phyloP scores from a whole-genome alignment of 1,140 invertebrate genomes.

The Ips nitidus region DNA sequence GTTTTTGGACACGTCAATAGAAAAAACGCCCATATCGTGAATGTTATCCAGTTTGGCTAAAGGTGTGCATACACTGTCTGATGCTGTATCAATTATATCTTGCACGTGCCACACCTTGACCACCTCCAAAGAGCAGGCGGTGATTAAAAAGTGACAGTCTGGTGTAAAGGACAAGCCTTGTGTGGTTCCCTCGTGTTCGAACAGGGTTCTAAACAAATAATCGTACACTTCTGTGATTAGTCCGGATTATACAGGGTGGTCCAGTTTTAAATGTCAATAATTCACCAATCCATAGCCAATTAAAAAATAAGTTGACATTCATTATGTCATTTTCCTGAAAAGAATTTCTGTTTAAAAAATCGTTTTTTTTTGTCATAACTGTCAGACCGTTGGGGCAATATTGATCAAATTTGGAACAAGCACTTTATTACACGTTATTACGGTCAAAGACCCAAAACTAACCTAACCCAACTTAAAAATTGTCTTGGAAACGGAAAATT shows the following conservation, averaged over 20 bases:
- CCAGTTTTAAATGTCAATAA: too few species aligned
- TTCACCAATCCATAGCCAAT: too few species aligned
- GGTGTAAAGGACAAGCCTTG: slow-evolving; percentile 65
- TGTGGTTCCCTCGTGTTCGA: slow-evolving; percentile 68
- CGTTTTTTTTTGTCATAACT: too few species aligned
- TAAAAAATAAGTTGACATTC: too few species aligned
- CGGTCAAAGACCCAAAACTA: too few species aligned
- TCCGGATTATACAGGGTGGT: not conserved
- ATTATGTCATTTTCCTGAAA: too few species aligned
- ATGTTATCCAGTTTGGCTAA: slow-evolving; percentile 61
- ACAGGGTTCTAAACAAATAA: slow-evolving; percentile 56
- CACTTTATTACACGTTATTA: too few species aligned
- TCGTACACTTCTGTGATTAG: not conserved
- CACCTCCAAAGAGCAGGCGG: slow-evolving; percentile 67
- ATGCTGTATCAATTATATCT: slow-evolving; percentile 53
- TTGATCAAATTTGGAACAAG: too few species aligned
- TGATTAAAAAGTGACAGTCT: slow-evolving; percentile 66
- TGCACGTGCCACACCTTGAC: slow-evolving; percentile 65
- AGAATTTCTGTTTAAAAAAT: too few species aligned
- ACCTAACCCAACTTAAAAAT: too few species aligned
- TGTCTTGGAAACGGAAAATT: too few species aligned
- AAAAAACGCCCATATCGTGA: slow-evolving; percentile 74
- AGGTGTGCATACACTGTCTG: slow-evolving; percentile 48
- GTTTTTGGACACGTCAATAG: slow-evolving; percentile 62
- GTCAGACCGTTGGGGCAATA: too few species aligned